Percentiles rank a stretch among this genome's conserved stretches.
Evolutionary conservation across 2,113 vertebrate species (phyloP).

Genomic region (Myotis lucifugus): DNA sequence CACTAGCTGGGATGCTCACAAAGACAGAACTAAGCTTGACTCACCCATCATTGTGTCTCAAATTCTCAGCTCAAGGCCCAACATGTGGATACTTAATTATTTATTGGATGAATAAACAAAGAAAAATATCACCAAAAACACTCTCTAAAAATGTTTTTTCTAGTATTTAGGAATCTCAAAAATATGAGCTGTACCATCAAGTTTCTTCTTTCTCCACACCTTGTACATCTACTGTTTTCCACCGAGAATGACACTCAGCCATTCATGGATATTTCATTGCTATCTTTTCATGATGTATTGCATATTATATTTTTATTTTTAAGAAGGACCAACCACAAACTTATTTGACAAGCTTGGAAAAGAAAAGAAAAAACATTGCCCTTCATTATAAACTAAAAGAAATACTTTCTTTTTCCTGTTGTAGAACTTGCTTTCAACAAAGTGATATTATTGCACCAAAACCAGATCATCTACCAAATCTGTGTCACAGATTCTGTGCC

Average conservation of each 20-base stretch:
- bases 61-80: accelerated
- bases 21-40: not conserved
- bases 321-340: conserved; percentile 14
- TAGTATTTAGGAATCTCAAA: accelerated
- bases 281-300: not conserved
- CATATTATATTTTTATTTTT: conserved; percentile 61
- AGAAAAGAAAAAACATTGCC: conserved; percentile 74
- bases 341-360: conserved; percentile 75
- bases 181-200: too few relatives aligned
- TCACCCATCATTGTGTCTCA: accelerated
- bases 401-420: conserved; percentile 49
- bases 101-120: not conserved
- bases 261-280: conserved; percentile 16
- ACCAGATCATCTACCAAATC: conserved; percentile 68
- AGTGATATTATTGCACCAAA: conserved; percentile 46
- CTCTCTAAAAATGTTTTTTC: accelerated
- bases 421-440: conserved; percentile 65
- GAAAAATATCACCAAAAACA: not conserved
- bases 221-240: not conserved
- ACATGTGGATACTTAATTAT: accelerated
- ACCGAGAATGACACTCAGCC: not conserved
- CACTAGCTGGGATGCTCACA: accelerated
- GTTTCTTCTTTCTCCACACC: not conserved
- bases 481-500: conserved; percentile 70
- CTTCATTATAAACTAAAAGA: conserved; percentile 48